phyloP scores from a whole-genome alignment of 2,797 vertebrate species.

The Mormyrops boulengeri region DNA sequence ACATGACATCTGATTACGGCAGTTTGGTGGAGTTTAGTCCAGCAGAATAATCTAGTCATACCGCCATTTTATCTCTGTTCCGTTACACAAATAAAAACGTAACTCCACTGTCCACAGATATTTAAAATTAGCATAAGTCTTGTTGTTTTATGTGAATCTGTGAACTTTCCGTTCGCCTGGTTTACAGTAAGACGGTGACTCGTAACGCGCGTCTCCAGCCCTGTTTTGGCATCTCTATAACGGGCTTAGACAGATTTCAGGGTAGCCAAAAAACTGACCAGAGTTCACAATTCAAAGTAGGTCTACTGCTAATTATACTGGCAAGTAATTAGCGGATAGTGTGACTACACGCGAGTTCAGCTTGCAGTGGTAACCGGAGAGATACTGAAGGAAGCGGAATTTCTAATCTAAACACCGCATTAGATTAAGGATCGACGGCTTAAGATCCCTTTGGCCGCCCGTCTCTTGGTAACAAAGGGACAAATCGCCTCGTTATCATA shows the following conservation, averaged over 20 bases:
- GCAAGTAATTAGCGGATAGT: conserved; percentile 62
- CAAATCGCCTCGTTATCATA: conserved; percentile 66
- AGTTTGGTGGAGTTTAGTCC: not conserved
- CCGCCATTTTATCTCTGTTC: not conserved
- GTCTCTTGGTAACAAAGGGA: conserved; percentile 59
- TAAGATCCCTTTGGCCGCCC: conserved; percentile 25
- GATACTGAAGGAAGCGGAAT: not conserved
- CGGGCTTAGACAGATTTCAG: not conserved
- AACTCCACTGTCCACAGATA: not conserved
- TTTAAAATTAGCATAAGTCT: not conserved
- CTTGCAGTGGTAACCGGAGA: conserved; percentile 43
- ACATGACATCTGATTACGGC: not conserved
- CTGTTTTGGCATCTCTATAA: not conserved
- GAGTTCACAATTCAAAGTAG: not conserved
- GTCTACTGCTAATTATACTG: conserved; percentile 29
- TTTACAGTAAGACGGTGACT: not conserved
- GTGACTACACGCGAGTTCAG: conserved; percentile 72
- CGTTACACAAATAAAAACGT: not conserved
- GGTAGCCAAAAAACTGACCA: not conserved
- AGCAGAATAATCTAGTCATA: not conserved
- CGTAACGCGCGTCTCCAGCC: not conserved
- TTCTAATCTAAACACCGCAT: conserved; percentile 23
- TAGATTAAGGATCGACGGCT: conserved; percentile 46
- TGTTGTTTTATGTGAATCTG: not conserved
- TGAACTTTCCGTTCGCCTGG: not conserved